phyloP scores from a whole-genome alignment of 2,113 vertebrate species.

The Rostratula benghalensis region DNA sequence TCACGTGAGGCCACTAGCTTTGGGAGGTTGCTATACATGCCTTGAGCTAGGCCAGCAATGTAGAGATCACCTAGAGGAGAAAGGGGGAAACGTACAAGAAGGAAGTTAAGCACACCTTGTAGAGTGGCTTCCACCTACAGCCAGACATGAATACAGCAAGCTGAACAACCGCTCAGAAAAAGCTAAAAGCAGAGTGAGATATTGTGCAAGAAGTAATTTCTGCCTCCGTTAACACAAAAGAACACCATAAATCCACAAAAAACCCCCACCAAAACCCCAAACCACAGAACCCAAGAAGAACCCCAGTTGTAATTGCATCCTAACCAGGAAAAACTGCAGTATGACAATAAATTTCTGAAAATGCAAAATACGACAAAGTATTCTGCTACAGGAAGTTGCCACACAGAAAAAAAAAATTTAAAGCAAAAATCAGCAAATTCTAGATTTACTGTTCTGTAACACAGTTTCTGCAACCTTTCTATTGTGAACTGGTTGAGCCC shows the following conservation, averaged over 20 bases:
- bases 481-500: not conserved
- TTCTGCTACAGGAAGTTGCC: not conserved
- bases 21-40: conserved; percentile 93
- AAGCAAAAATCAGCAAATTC: not conserved
- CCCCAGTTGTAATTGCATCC: not conserved
- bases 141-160: not conserved
- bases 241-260: not conserved
- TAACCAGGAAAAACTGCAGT: not conserved
- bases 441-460: not conserved
- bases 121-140: not conserved
- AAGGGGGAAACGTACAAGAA: not conserved
- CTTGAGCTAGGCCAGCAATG: conserved; percentile 92
- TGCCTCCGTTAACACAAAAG: not conserved
- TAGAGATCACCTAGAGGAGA: conserved; percentile 89
- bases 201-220: not conserved
- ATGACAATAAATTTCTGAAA: not conserved
- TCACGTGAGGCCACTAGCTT: conserved; percentile 96
- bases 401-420: not conserved
- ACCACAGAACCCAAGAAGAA: too few species aligned
- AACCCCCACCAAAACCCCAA: not conserved
- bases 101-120: not conserved
- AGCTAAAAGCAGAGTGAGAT: not conserved
- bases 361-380: not conserved
- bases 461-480: not conserved
- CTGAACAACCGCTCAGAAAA: not conserved